Base-by-base conservation (phyloP, 1,140 invertebrate species). In the Drosophila navojoa region DNA sequence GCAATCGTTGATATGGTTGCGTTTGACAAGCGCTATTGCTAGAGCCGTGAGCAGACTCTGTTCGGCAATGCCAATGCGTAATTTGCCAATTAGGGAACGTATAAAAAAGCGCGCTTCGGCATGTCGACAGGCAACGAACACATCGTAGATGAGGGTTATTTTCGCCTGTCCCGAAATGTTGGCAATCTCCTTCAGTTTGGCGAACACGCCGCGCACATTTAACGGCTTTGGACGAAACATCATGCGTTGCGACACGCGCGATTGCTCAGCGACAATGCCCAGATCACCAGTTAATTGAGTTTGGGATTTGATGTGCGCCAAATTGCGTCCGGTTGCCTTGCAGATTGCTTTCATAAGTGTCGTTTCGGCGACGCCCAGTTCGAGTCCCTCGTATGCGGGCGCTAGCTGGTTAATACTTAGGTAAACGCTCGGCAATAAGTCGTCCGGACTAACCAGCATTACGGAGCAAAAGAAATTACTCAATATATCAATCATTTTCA, bases 61-160 rank as follows among this genome's bases (percentile, higher is more conserved):
- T 91, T 99, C 99, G 1, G 98, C 99, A 55, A 99, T 93, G 4
- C 98, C 98, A 78, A 99, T 98, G 42, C 99, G 94, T 50, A 99
- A 93, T 93, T 99, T 99, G 10, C 99, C 99, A 71, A 96, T 95
- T 1, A 99, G 92, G 55, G 90, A 94, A 79, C 99, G 94, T 49
- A 99, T 97, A 0, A 99, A 93, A 92, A 96, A 99, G 53, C 97
- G 94, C 0, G 98, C 97, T 93, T 99, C 99, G 0, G 95, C 96
- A 68, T 96, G 94, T 59, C 96, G 94, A 92, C 98, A 99, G 0
- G 98, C 97, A 0, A 99, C 97, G 91, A 99, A 97, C 87, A 99
- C 98, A 72, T 98, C 96, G 11, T 98, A 95, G 92, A 99, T 99
- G 89, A 98, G 98, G 1, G 94, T 92, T 68, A 96, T 94, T 11